Percentiles rank a stretch among this genome's conserved stretches.
Conservation (phyloP, 2,888 invertebrate species). For the Apodemia mormo region DNA sequence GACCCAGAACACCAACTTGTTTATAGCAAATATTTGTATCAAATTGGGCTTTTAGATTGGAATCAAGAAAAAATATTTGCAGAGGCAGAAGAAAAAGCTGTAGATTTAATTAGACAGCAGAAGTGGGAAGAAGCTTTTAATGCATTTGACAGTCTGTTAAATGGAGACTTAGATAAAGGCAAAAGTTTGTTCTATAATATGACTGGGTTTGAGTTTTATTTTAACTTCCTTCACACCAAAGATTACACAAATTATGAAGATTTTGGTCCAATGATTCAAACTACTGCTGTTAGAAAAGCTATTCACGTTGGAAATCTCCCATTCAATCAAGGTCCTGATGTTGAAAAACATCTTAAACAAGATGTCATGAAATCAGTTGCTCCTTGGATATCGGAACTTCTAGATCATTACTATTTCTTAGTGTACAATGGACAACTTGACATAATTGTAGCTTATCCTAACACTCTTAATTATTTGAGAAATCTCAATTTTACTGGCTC, state of each 20-base stretch:
- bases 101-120: constrained; percentile 82
- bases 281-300: constrained; percentile 83
- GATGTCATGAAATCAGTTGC: constrained; percentile 93
- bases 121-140: constrained; percentile 87
- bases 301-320: constrained; percentile 93
- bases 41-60: constrained; percentile 86
- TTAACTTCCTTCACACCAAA: constrained; percentile 84
- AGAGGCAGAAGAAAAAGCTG: constrained; percentile 80
- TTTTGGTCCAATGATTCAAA: constrained; percentile 48
- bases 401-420: constrained; percentile 86
- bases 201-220: constrained; percentile 89
- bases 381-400: constrained; percentile 85
- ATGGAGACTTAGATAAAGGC: constrained; percentile 83
- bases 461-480: constrained; percentile 90
- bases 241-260: constrained; percentile 55
- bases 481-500: constrained; percentile 86
- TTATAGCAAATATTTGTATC: constrained; percentile 90
- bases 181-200: constrained; percentile 86
- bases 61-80: constrained; percentile 83
- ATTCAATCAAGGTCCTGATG: constrained; percentile 84
- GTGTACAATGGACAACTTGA: constrained; percentile 96
- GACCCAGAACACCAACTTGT: constrained; percentile 90
- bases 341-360: constrained; percentile 85
- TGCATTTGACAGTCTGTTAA: constrained; percentile 86
- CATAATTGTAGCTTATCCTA: constrained; percentile 93